phyloP scores from a whole-genome alignment of 2,113 vertebrate species.

The Heloderma charlesbogerti region DNA sequence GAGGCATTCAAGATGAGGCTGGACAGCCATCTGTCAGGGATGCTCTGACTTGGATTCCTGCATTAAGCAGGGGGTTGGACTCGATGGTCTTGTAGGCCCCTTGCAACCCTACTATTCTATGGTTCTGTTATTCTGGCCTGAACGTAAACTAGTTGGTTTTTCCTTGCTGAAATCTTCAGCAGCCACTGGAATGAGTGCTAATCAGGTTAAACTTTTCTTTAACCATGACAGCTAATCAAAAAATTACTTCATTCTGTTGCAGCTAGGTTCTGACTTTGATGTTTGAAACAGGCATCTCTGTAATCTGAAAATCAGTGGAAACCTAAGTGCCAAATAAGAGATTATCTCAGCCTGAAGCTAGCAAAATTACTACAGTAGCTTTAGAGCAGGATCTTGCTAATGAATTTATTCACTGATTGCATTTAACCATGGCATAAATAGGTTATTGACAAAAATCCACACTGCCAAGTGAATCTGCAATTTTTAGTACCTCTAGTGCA shows the following conservation, averaged over 20 bases:
- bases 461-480: not conserved
- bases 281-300: conserved; percentile 2
- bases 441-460: not conserved
- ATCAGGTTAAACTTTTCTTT: conserved; percentile 6
- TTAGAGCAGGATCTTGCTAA: not conserved
- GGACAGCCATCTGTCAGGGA: too few species aligned
- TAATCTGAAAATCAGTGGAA: conserved; percentile 10
- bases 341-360: not conserved
- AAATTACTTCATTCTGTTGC: not conserved
- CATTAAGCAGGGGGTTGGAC: too few species aligned
- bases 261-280: not conserved
- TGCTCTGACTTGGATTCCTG: too few species aligned
- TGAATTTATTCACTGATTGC: not conserved
- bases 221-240: conserved; percentile 11
- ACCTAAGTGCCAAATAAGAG: not conserved
- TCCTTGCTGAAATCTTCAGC: not conserved
- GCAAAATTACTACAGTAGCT: conserved; percentile 1
- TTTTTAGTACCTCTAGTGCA: not conserved
- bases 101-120: too few species aligned
- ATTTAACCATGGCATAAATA: not conserved
- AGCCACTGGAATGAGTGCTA: conserved; percentile 3
- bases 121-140: too few species aligned
- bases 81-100: too few species aligned
- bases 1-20: too few species aligned
- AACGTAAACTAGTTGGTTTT: not conserved